These are phyloP conservation scores for Nibea albiflora DNA, from an alignment of 2,113 vertebrate genomes.

Conservation along the genomic window DNA sequence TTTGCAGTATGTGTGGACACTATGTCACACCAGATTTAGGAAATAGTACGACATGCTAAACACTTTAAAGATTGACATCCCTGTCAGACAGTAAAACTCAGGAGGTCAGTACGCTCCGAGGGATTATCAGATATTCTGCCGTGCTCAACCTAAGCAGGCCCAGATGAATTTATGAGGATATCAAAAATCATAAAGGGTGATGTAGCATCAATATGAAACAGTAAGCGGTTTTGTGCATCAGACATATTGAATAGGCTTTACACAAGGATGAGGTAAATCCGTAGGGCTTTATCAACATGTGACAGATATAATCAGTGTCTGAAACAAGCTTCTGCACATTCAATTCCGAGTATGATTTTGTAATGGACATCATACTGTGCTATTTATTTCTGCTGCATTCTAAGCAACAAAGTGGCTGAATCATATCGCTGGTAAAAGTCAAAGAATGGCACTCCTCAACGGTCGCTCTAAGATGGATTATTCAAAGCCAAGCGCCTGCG, in stretches of 20 bases:
- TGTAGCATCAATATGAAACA: conserved; percentile 52
- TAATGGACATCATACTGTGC: conserved; percentile 16
- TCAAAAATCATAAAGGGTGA: conserved; percentile 40
- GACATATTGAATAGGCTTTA: conserved; percentile 72
- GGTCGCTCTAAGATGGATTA: conserved; percentile 55
- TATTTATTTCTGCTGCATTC: conserved; percentile 29
- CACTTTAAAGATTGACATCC: conserved; percentile 30
- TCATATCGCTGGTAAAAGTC: conserved; percentile 14
- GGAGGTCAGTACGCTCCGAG: conserved; percentile 44
- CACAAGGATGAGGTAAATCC: conserved; percentile 60
- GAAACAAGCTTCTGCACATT: conserved; percentile 49
- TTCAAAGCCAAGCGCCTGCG: conserved; percentile 38
- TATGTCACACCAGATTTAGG: conserved; percentile 17
- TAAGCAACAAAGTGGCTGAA: neutral
- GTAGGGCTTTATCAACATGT: conserved; percentile 61
- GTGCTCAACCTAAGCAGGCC: conserved; percentile 36
- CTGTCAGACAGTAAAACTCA: conserved; percentile 18
- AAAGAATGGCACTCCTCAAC: conserved; percentile 12
- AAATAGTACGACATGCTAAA: neutral
- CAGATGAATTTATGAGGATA: conserved; percentile 59
- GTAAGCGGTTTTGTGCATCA: conserved; percentile 67
- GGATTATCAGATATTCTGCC: conserved; percentile 55
- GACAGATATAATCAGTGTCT: conserved; percentile 51
- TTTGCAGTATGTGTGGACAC: too few species aligned
- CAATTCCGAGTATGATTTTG: conserved; percentile 25